These are phyloP conservation scores for Aphidius gifuensis DNA, from an alignment of 1,140 invertebrate species.

Conservation along the genomic window DNA sequence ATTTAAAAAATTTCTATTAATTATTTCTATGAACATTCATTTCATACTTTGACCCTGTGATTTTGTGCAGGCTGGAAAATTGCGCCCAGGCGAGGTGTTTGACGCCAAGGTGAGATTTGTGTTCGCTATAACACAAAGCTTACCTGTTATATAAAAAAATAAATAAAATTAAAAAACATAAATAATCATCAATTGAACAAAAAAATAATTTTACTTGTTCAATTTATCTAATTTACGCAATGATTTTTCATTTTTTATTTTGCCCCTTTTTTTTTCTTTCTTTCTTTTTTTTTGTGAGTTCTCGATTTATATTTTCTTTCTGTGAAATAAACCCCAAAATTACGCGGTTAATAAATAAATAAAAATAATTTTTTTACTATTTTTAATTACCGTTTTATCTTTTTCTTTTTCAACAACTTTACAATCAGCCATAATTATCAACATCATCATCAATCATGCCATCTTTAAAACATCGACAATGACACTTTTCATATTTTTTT, in stretches of 20 bases:
- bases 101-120: constrained; percentile 75
- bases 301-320: too few species aligned
- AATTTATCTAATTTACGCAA: too few species aligned
- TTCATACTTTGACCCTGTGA: constrained; percentile 44
- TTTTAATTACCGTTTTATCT: background rate
- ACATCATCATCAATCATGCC: background rate
- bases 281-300: background rate
- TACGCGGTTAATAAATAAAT: too few species aligned
- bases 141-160: constrained; percentile 39
- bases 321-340: too few species aligned
- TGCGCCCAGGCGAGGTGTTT: constrained; percentile 75
- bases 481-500: constrained; percentile 16
- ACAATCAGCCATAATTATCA: background rate
- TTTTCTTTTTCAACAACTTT: background rate
- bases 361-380: constrained; percentile 20
- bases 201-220: too few species aligned
- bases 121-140: constrained; percentile 62
- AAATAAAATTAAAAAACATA: constrained; percentile 37
- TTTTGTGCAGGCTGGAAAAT: constrained; percentile 66
- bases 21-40: constrained; percentile 17
- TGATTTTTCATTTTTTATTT: background rate
- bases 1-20: background rate
- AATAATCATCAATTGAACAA: too few species aligned
- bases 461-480: background rate
- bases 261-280: background rate